phyloP scores from a whole-genome alignment of 1,140 invertebrate species.

The Hylaeus anthracinus region DNA sequence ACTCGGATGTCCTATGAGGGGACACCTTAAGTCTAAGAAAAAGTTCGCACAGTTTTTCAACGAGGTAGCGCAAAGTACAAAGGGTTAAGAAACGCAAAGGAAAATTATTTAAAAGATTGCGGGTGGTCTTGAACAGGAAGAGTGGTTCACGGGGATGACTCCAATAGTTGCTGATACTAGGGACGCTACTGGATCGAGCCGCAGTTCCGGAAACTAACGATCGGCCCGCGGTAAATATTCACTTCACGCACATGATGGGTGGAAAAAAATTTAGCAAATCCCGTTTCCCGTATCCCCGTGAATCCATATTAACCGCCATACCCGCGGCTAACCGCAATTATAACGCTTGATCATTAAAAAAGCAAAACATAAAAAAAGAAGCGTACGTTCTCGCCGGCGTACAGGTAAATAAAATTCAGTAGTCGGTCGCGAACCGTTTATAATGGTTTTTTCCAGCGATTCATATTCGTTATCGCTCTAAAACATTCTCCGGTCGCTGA shows the following conservation, averaged over 20 bases:
- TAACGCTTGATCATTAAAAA: slow-evolving; percentile 27
- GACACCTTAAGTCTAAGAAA: too few species aligned
- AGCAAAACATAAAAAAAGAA: neutral
- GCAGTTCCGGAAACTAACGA: neutral
- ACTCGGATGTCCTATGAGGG: too few species aligned
- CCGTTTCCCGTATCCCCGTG: neutral
- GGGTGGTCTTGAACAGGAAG: too few species aligned
- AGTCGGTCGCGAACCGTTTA: neutral
- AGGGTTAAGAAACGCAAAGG: too few species aligned
- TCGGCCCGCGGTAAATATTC: neutral
- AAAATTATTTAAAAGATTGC: too few species aligned
- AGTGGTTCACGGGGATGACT: too few species aligned
- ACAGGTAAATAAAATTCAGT: slow-evolving; percentile 5
- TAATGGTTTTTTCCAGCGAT: slow-evolving; percentile 20
- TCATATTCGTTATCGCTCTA: slow-evolving; percentile 38
- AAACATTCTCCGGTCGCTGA: slow-evolving; percentile 11
- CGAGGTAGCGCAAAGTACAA: too few species aligned
- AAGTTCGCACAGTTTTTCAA: too few species aligned
- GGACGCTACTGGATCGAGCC: too few species aligned
- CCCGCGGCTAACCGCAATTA: slow-evolving; percentile 32
- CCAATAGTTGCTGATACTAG: too few species aligned
- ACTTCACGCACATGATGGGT: neutral
- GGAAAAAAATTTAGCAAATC: neutral
- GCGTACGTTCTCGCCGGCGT: neutral
- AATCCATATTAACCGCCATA: slow-evolving; percentile 9